These are phyloP conservation scores for Xanthostigma xanthostigma DNA, from an alignment of 2,888 invertebrate genomes.

Conservation along the genomic window DNA sequence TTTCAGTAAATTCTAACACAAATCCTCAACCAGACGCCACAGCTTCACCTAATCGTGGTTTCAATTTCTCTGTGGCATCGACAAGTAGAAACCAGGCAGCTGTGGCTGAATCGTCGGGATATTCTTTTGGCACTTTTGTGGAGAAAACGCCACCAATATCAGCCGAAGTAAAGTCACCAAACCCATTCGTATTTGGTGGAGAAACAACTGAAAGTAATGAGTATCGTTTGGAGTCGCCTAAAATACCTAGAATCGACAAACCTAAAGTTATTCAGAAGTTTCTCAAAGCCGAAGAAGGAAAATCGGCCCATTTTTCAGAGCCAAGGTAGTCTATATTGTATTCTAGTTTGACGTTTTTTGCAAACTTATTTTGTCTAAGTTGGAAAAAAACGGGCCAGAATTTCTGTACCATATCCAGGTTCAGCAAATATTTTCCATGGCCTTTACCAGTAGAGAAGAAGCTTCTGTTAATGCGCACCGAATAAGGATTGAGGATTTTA, in stretches of 20 bases:
- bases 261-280: constrained; percentile 35
- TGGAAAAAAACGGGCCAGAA: neutral
- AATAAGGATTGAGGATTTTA: no score
- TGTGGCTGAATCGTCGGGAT: constrained; percentile 8
- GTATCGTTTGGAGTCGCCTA: constrained; percentile 21
- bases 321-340: neutral
- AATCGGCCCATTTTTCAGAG: neutral
- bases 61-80: constrained; percentile 35
- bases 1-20: no score
- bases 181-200: constrained; percentile 32
- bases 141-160: constrained; percentile 9
- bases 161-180: constrained; percentile 16
- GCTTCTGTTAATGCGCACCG: no score
- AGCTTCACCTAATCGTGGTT: constrained; percentile 30
- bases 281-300: constrained; percentile 35
- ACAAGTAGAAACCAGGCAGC: constrained; percentile 9
- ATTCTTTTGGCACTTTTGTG: neutral
- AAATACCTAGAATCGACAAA: constrained; percentile 24
- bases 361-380: neutral
- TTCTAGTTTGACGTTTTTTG: neutral
- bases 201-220: constrained; percentile 4
- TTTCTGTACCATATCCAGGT: no score
- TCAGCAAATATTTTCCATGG: no score
- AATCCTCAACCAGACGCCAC: constrained; percentile 11
- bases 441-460: no score